Conservation (phyloP, 2,113 vertebrate species). For the Myotis davidii region DNA sequence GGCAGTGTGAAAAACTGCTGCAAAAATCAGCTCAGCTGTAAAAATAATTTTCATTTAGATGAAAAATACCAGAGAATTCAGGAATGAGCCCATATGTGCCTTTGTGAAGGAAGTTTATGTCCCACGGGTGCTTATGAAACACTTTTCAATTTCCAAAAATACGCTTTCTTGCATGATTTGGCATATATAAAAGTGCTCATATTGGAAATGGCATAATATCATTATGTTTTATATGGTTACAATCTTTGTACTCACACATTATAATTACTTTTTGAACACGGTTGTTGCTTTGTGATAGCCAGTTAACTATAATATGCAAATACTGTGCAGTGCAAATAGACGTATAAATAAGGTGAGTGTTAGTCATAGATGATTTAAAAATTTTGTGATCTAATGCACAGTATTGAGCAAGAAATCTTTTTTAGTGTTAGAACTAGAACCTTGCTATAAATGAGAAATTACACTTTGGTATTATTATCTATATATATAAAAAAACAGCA, state of each 20-base stretch:
- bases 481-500: no score
- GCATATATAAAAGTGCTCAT: neutral
- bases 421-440: neutral
- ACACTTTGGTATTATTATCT: neutral
- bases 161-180: constrained; percentile 27
- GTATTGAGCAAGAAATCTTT: neutral
- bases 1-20: constrained; percentile 66
- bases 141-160: constrained; percentile 59
- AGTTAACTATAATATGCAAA: neutral
- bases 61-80: constrained; percentile 32
- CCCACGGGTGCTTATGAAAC: constrained; percentile 33
- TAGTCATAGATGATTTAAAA: neutral
- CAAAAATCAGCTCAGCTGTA: constrained; percentile 80
- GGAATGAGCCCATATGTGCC: constrained; percentile 52
- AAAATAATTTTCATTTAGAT: constrained; percentile 69
- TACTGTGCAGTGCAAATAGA: neutral
- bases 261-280: neutral
- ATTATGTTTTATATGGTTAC: neutral
- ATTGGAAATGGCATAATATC: neutral
- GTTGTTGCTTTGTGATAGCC: neutral
- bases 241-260: neutral
- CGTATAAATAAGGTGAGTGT: neutral
- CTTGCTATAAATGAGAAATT: neutral
- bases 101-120: constrained; percentile 45
- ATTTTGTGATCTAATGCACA: neutral